A percentile compares a stretch with the other conserved stretches of the same genome.
Evolutionary conservation across 1,140 invertebrate genomes (phyloP).

Genomic region (Drosophila oshimai): DNA sequence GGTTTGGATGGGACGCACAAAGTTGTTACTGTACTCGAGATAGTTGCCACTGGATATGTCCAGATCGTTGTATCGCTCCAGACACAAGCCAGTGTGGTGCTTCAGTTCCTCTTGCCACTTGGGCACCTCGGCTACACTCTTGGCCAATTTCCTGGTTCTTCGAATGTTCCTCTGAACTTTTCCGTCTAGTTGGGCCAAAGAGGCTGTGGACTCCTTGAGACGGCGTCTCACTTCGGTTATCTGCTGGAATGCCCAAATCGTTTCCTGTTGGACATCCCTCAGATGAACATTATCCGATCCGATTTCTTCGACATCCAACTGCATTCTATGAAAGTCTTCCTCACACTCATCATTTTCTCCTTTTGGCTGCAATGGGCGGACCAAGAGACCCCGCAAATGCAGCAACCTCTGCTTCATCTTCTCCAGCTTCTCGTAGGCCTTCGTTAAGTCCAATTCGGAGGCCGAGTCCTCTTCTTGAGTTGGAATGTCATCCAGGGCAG

Average conservation of each 20-base stretch:
- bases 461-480: neutral
- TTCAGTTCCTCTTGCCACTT: neutral
- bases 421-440: slow-evolving; percentile 16
- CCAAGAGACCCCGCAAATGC: neutral
- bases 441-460: neutral
- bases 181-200: neutral
- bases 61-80: slow-evolving; percentile 15
- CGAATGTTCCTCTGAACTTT: neutral
- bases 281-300: slow-evolving; percentile 1
- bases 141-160: neutral
- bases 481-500: neutral
- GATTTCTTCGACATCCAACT: neutral
- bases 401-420: slow-evolving; percentile 18
- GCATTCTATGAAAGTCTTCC: neutral
- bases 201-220: neutral
- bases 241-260: neutral
- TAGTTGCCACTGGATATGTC: neutral
- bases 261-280: slow-evolving; percentile 3
- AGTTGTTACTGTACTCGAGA: neutral
- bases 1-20: neutral
- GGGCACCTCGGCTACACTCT: neutral
- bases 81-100: neutral
- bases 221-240: neutral
- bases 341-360: neutral
- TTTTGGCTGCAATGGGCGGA: neutral